phyloP scores from a whole-genome alignment of 1,140 invertebrate species.

The Bombus confusus region DNA sequence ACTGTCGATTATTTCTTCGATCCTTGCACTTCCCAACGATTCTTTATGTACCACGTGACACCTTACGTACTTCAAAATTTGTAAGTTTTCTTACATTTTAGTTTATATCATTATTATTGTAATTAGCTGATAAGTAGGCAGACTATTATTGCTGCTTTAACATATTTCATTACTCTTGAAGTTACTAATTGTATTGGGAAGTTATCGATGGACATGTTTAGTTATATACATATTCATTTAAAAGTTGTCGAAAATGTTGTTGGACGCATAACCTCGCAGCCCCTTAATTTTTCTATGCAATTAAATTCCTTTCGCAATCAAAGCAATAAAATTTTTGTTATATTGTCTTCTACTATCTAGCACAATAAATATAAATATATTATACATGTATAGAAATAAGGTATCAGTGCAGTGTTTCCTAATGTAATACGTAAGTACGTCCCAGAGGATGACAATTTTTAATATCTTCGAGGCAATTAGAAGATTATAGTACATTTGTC shows the following conservation, averaged over 20 bases:
- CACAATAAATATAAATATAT: too few species aligned
- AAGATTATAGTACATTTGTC: too few species aligned
- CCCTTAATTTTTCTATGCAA: too few species aligned
- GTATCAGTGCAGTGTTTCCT: too few species aligned
- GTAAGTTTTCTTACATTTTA: conserved; percentile 2
- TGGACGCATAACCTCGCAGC: background rate
- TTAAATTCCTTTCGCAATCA: too few species aligned
- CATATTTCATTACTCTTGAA: background rate
- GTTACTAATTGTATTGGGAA: background rate
- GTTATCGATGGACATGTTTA: background rate
- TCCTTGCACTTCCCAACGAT: background rate
- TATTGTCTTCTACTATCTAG: too few species aligned
- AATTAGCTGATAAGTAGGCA: background rate
- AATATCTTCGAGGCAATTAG: too few species aligned
- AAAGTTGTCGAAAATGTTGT: background rate
- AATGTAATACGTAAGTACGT: too few species aligned
- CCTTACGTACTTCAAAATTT: background rate
- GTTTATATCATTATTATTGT: background rate
- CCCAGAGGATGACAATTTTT: too few species aligned
- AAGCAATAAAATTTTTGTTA: too few species aligned
- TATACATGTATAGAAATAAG: too few species aligned
- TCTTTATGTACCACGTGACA: background rate
- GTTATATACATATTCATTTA: background rate
- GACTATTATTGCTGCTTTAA: background rate
- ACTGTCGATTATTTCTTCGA: background rate